Evolutionary conservation across 1,140 invertebrate genomes (phyloP), one percentile per base, ranked within the genome.

Genomic region (Ceratina japonica): DNA sequence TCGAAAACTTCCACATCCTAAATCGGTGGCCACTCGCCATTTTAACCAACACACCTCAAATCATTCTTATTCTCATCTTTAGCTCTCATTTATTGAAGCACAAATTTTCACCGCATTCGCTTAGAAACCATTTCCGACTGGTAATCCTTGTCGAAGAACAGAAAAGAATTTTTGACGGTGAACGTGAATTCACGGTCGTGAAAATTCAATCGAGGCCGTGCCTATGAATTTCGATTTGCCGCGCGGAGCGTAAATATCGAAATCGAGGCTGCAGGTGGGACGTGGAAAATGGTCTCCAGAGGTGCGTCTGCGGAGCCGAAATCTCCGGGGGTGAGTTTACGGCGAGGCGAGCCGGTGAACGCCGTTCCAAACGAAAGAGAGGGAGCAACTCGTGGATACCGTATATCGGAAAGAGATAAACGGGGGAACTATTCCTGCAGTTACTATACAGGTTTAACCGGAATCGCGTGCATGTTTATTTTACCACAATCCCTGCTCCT

Each of bases 271-370:
- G 68, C 71, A 85, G 61, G 56, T 82, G 63, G 61, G 62, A 79
- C 75, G 79, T 44, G 64, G 65, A 52, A 79, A 79, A 85, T 74
- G 65, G 49, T 59, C 54, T 79, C 66, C 24, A 16, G 62, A 56
- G 49, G 12, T 75, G 72, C 73, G 24, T 44, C 37, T 62, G 22
- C 65, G 22, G 59, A 80, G 24, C 69, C 37, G 16, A 63, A 85
- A 70, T 85, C 68, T 82, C 75, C 13, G 49, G 65, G 62, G 82
- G 58, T 73, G 18, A 58, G 62, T 85, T 85, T 85, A 85, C 59
- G 44, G 64, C 65, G 58, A 10, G 49, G 1, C 37, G 13, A 44
- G 37, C 4, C 27, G 27, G 58, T 27, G 22, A 72, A 59, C 54
- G 24, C 16, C 68, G 58, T 15, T 52, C 5, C 15, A 12, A n/a